Conservation (phyloP, 2,113 vertebrate genomes). For the Macquaria ambigua region DNA sequence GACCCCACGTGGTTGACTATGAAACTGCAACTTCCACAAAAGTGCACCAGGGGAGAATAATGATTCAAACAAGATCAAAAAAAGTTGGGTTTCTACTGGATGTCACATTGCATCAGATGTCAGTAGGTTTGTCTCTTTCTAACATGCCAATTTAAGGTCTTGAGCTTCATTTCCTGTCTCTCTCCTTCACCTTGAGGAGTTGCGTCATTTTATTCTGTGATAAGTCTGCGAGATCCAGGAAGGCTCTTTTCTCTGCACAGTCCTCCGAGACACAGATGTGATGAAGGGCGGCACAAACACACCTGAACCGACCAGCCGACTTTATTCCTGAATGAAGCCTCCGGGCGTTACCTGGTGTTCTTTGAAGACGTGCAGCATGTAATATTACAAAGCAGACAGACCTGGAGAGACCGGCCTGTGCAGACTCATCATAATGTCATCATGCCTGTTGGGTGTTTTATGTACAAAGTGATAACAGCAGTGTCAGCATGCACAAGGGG, state of each 20-base stretch:
- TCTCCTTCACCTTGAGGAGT: background rate
- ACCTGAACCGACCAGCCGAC: background rate
- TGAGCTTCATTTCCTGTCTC: background rate
- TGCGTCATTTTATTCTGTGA: conserved; percentile 14
- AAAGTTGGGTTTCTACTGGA: background rate
- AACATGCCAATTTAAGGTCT: background rate
- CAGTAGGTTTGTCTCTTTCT: background rate
- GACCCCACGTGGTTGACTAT: conserved; percentile 33
- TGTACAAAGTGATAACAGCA: conserved; percentile 36
- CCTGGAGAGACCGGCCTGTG: background rate
- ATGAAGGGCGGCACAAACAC: background rate
- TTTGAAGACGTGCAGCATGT: conserved; percentile 30
- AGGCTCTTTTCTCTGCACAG: background rate
- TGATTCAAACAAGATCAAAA: background rate
- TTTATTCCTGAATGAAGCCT: background rate
- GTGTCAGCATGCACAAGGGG: conserved; percentile 36
- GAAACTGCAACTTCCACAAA: conserved; percentile 6
- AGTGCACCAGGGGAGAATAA: background rate
- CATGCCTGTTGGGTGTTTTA: conserved; percentile 33
- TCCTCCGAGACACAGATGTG: conserved; percentile 12
- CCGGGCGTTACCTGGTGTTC: background rate
- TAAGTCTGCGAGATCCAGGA: background rate
- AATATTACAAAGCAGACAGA: conserved; percentile 7
- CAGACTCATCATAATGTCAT: conserved; percentile 23
- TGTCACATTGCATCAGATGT: background rate